Conservation (phyloP, 2,888 invertebrate genomes). For the Drosophila testacea region DNA sequence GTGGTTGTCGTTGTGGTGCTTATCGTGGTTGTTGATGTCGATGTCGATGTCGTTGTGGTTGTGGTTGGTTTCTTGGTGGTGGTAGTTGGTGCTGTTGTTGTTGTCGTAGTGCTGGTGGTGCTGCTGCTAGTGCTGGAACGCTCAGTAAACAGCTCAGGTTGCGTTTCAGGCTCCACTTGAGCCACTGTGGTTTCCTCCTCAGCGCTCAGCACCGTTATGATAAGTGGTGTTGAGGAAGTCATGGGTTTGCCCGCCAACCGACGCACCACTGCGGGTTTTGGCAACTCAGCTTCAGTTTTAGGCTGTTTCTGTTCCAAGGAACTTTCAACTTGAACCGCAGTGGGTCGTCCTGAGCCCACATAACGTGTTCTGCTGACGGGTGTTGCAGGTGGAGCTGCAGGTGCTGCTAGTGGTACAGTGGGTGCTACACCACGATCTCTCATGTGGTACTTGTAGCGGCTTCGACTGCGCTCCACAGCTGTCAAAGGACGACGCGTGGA, state of each 20-base stretch:
- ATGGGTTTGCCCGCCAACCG: conserved; percentile 42
- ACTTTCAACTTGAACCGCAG: conserved; percentile 45
- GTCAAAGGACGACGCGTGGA: conserved; percentile 69
- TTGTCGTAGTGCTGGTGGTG: conserved; percentile 16
- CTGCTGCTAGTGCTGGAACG: conserved; percentile 11
- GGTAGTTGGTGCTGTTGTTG: conserved; percentile 12
- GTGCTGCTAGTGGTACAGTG: conserved; percentile 6
- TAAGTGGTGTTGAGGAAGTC: conserved; percentile 77
- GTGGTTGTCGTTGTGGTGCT: conserved; percentile 24
- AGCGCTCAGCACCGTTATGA: conserved; percentile 81
- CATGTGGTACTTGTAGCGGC: conserved; percentile 79
- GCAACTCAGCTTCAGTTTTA: conserved; percentile 13
- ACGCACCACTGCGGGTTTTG: conserved; percentile 51
- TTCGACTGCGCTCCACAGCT: conserved; percentile 76
- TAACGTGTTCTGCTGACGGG: conserved; percentile 61
- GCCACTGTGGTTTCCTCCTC: conserved; percentile 72
- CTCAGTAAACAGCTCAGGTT: conserved; percentile 3
- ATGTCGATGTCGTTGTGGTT: conserved; percentile 21
- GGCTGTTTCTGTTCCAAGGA: conserved; percentile 30
- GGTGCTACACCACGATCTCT: conserved; percentile 61
- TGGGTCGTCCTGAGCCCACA: conserved; percentile 72
- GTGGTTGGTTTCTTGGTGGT: conserved; percentile 22
- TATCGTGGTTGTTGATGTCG: conserved; percentile 12
- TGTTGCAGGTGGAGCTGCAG: conserved; percentile 31
- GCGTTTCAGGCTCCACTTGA: conserved; percentile 14